A percentile compares a stretch with the other conserved stretches of the same genome.
Conservation (phyloP, 1,140 invertebrate genomes). For the Venturia canescens region DNA sequence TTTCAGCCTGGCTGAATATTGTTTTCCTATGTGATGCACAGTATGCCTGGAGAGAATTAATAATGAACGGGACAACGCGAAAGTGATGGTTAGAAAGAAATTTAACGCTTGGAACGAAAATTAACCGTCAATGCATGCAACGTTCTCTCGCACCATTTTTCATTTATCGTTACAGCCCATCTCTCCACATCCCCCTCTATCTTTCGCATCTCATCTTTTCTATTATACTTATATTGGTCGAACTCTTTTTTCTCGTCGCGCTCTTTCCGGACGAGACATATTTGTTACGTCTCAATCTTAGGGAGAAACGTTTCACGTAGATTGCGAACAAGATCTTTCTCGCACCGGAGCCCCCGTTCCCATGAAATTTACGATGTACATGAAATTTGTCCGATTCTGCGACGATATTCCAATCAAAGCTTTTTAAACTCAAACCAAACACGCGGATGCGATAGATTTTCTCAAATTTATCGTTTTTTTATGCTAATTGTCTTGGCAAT, state of each 20-base stretch:
- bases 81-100: constrained; percentile 2
- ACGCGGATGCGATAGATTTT: no score
- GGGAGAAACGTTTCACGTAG: background rate
- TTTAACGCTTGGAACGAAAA: background rate
- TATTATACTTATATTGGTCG: background rate
- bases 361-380: no score
- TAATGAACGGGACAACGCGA: background rate
- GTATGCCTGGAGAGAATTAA: background rate
- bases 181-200: background rate
- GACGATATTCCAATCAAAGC: no score
- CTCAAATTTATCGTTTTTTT: no score
- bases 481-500: no score
- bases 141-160: background rate
- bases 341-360: background rate
- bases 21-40: background rate
- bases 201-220: background rate
- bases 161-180: background rate
- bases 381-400: no score
- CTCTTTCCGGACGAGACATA: background rate
- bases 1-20: background rate
- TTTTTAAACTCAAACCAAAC: no score
- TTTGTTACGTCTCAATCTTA: constrained; percentile 5
- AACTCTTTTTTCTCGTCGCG: constrained; percentile 3
- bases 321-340: background rate
- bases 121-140: constrained; percentile 5